Evolutionary conservation across 2,113 vertebrate genomes (phyloP).

Genomic region (Eonycteris spelaea): DNA sequence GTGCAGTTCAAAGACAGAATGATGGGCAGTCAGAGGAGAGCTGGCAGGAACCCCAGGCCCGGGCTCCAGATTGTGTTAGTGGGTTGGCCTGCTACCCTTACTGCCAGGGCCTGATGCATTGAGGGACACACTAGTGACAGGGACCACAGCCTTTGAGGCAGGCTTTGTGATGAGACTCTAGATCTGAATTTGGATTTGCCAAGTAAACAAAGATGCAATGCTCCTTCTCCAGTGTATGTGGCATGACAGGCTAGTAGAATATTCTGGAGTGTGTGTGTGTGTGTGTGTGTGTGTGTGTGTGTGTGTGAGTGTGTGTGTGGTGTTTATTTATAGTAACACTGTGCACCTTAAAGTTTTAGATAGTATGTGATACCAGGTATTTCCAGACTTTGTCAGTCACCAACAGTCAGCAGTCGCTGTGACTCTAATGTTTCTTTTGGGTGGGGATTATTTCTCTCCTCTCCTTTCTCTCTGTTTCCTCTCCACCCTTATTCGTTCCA

Average conservation of each 20-base stretch:
- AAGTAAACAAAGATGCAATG: constrained; percentile 21
- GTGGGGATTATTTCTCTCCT: neutral
- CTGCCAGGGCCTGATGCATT: neutral
- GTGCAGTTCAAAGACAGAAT: neutral
- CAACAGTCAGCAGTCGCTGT: neutral
- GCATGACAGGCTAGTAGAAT: neutral
- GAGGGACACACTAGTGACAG: neutral
- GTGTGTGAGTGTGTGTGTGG: neutral
- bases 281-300: neutral
- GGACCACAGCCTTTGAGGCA: neutral
- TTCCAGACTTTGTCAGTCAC: neutral
- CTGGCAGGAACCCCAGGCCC: neutral
- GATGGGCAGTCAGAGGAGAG: neutral
- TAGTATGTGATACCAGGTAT: neutral
- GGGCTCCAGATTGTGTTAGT: neutral
- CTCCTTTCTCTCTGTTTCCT: neutral
- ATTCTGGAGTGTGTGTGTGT: neutral
- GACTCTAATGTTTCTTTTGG: neutral
- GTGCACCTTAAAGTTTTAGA: neutral
- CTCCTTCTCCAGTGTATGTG: neutral
- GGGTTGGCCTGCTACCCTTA: neutral
- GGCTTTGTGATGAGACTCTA: neutral
- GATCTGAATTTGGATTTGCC: neutral
- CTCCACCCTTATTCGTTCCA: neutral
- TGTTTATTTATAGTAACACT: constrained; percentile 23